Percentiles rank a stretch among this genome's conserved stretches.
phyloP scores from a whole-genome alignment of 1,140 invertebrate genomes.

The Cydia strobilella region DNA sequence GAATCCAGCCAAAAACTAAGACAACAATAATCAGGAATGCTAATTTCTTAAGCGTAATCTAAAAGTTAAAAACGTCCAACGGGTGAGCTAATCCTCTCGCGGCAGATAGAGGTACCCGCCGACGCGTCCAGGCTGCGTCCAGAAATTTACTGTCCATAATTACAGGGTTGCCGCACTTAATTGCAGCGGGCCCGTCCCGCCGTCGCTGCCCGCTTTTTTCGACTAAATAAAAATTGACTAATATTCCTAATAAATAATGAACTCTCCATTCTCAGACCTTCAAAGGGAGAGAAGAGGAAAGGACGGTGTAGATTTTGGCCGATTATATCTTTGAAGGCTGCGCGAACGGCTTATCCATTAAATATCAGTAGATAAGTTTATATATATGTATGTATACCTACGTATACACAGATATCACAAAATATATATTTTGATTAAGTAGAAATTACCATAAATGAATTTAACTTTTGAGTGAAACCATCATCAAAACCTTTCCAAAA shows the following conservation, averaged over 20 bases:
- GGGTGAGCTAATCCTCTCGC: conserved; percentile 57
- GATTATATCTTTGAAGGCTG: conserved; percentile 63
- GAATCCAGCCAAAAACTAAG: background rate
- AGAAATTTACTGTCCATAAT: conserved; percentile 81
- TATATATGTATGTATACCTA: background rate
- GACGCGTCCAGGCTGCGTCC: conserved; percentile 62
- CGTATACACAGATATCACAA: background rate
- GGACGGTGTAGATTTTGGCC: conserved; percentile 62
- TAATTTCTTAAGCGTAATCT: background rate
- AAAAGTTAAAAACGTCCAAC: conserved; percentile 34
- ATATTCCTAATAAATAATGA: conserved; percentile 81
- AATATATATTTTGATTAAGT: background rate
- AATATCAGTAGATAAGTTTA: background rate
- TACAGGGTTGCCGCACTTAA: conserved; percentile 79
- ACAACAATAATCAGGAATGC: conserved; percentile 11
- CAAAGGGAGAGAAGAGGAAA: conserved; percentile 42
- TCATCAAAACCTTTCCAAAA: background rate
- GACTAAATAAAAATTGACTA: conserved; percentile 80
- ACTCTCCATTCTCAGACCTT: conserved; percentile 66
- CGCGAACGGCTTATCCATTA: conserved; percentile 41
- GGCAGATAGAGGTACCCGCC: conserved; percentile 64
- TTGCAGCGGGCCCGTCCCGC: conserved; percentile 67
- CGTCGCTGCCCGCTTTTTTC: conserved; percentile 70
- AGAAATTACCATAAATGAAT: background rate
- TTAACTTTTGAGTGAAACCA: background rate